Evolutionary conservation across 2,113 vertebrate species (phyloP).

Genomic region (Poecile atricapillus): DNA sequence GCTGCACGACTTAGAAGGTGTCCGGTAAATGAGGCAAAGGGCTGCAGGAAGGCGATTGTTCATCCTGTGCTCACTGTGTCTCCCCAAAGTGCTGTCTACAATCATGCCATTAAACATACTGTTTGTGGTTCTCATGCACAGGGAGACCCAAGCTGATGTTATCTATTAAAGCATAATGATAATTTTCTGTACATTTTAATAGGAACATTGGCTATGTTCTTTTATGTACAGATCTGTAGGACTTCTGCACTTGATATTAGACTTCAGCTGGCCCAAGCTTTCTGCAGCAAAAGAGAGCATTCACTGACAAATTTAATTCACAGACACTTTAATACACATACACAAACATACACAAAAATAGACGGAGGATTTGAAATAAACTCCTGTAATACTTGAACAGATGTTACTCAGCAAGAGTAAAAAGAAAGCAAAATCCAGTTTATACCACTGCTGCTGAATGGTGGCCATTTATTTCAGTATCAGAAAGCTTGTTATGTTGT

Average conservation of each 20-base stretch:
- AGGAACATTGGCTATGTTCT: background rate
- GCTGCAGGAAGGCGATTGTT: constrained; percentile 34
- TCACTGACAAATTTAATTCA: background rate
- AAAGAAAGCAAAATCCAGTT: background rate
- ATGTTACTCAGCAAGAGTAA: background rate
- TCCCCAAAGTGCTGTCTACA: background rate
- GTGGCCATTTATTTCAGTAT: constrained; percentile 6
- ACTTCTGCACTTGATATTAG: background rate
- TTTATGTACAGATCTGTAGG: background rate
- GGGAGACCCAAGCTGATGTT: background rate
- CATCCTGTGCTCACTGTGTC: constrained; percentile 21
- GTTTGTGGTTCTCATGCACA: background rate
- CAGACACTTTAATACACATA: background rate
- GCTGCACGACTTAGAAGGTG: background rate
- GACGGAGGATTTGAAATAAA: background rate
- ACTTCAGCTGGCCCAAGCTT: background rate
- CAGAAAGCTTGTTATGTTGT: constrained; percentile 46
- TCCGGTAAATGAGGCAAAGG: constrained; percentile 41
- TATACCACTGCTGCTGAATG: background rate
- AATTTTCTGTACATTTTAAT: background rate
- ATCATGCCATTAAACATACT: background rate
- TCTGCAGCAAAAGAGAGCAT: background rate
- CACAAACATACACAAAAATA: background rate
- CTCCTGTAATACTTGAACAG: background rate
- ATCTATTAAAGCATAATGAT: background rate